Base-by-base conservation (phyloP, 2,888 invertebrate species). In the Cephalotes varians region DNA sequence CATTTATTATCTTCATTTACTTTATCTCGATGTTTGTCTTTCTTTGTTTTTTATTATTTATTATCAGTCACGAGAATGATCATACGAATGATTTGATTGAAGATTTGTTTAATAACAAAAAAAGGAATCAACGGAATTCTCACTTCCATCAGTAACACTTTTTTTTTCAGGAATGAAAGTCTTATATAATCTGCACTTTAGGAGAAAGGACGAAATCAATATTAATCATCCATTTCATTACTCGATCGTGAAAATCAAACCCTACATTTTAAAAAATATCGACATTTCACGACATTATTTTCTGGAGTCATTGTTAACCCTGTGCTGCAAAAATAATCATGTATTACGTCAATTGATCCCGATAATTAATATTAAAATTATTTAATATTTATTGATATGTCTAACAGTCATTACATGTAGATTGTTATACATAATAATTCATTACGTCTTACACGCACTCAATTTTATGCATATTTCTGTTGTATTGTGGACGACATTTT, bases 271-370 rank as follows among this genome's bases (percentile, higher is more conserved):
- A n/a, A 58, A 60, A 7, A 58, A 65, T 40, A 7, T 51, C 31
- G 18, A 18, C 25, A 0, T 0, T 80, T n/a, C n/a, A n/a, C n/a
- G 0, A 5, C 85, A 34, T 18, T 89, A 31, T 89, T 88, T 47
- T 60, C n/a, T 6, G 88, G 88, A 74, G 31, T 40, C 34, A 15
- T 87, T 31, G 12, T 2, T 25, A 56, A 85, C 0, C 87, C 85
- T 0, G 0, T n/a, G n/a, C n/a, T 51, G 2, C 18, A 1, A 28
- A 72, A 72, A 25, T 25, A 37, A 18, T 64, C 1, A 47, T 74
- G 9, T 49, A 67, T 67, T 15, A 6, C 15, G 9, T 44, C 40
- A 2, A 28, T 15, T 56, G 12, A 44, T n/a, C 9, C 0, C 5
- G 4, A 31, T n/a, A n/a, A n/a, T n/a, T n/a, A n/a, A n/a, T 0